These are phyloP conservation scores for Deilephila porcellus DNA, from an alignment of 2,888 invertebrate genomes.

Conservation along the genomic window DNA sequence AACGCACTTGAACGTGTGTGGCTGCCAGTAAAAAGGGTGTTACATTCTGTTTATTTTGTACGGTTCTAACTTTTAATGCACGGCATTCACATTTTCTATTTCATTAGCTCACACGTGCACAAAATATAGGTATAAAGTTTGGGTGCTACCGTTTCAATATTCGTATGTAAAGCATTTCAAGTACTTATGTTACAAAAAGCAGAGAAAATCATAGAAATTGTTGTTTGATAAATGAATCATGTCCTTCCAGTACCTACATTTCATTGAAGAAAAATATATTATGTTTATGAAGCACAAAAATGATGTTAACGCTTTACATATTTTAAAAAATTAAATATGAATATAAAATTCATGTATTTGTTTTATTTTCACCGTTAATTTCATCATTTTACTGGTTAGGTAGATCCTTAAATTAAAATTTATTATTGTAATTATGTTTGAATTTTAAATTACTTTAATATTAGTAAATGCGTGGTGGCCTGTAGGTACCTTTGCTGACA, in stretches of 20 bases:
- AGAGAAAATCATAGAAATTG: background rate
- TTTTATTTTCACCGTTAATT: constrained; percentile 1
- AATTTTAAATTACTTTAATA: too few relatives aligned
- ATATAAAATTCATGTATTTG: background rate
- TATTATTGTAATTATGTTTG: too few relatives aligned
- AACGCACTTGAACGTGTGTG: too few relatives aligned
- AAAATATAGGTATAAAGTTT: constrained; percentile 22
- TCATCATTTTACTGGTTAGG: background rate
- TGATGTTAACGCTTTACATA: constrained; percentile 73
- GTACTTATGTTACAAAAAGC: background rate
- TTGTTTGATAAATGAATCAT: background rate
- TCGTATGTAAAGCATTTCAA: background rate
- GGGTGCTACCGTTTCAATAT: constrained; percentile 6
- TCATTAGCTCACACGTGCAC: constrained; percentile 14
- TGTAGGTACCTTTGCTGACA: too few relatives aligned
- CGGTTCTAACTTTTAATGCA: background rate
- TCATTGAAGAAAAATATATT: background rate
- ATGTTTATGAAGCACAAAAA: constrained; percentile 53
- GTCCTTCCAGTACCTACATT: constrained; percentile 2
- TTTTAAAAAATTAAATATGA: constrained; percentile 55
- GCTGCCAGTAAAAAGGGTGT: background rate
- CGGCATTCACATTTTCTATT: constrained; percentile 1
- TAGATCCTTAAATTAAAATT: too few relatives aligned
- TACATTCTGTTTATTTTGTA: background rate
- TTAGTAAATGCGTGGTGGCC: too few relatives aligned